Conservation (phyloP, 1,140 invertebrate genomes). For the Drosophila ogumai region DNA sequence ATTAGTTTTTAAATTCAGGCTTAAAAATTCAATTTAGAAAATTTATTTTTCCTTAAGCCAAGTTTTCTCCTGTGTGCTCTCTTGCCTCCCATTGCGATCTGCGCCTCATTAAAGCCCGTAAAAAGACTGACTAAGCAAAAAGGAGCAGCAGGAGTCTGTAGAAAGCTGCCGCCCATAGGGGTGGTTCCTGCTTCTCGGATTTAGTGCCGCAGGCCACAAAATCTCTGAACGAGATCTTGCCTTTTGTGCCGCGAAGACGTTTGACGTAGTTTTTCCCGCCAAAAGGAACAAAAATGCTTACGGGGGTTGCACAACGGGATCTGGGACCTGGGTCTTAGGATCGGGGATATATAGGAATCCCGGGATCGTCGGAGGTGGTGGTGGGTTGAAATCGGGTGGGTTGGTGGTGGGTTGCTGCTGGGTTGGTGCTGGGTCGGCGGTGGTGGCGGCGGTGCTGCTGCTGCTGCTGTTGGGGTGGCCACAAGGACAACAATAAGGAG, state of each 20-base stretch:
- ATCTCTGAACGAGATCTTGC: slow-evolving; percentile 38
- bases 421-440: slow-evolving; percentile 40
- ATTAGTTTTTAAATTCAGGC: not conserved
- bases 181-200: slow-evolving; percentile 10
- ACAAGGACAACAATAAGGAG: slow-evolving; percentile 39
- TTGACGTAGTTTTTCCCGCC: slow-evolving; percentile 66
- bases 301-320: slow-evolving; percentile 71
- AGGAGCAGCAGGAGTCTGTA: slow-evolving; percentile 48
- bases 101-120: slow-evolving; percentile 17
- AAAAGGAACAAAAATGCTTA: slow-evolving; percentile 50
- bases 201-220: slow-evolving; percentile 43
- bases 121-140: slow-evolving; percentile 20
- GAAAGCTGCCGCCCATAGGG: slow-evolving; percentile 28
- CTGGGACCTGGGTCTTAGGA: slow-evolving; percentile 1
- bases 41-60: not conserved
- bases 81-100: slow-evolving; percentile 23
- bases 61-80: slow-evolving; percentile 4
- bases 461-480: slow-evolving; percentile 23
- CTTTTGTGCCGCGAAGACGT: slow-evolving; percentile 60
- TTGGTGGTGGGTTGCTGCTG: slow-evolving; percentile 43
- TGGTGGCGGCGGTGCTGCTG: slow-evolving; percentile 25
- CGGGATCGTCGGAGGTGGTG: slow-evolving; percentile 38
- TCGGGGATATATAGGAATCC: slow-evolving; percentile 8
- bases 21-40: not conserved
- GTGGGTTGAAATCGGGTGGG: slow-evolving; percentile 72